These are phyloP conservation scores for Channa maculata DNA, from an alignment of 2,113 vertebrate genomes.

Conservation along the genomic window DNA sequence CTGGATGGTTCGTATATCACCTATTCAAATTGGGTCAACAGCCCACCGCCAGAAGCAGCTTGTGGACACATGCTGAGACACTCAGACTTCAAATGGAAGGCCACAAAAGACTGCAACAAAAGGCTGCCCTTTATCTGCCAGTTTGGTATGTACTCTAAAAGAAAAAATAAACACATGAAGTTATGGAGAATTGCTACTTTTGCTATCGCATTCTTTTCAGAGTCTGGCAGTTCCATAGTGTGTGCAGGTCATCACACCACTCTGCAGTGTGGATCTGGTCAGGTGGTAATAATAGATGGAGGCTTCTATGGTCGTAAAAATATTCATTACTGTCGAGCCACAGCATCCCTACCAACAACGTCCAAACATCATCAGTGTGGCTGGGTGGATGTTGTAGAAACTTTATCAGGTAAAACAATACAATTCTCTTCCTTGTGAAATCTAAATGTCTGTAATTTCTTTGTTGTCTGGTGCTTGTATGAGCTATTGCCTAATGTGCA, in stretches of 20 bases:
- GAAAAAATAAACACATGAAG: not conserved
- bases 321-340: slow-evolving; percentile 83
- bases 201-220: slow-evolving; percentile 68
- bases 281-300: slow-evolving; percentile 86
- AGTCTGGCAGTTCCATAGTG: slow-evolving; percentile 81
- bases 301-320: slow-evolving; percentile 87
- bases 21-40: slow-evolving; percentile 85
- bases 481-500: not conserved
- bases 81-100: slow-evolving; percentile 84
- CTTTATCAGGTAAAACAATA: slow-evolving; percentile 85
- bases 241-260: slow-evolving; percentile 82
- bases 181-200: not conserved
- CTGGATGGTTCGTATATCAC: slow-evolving; percentile 86
- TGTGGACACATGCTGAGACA: slow-evolving; percentile 85
- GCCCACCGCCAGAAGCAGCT: slow-evolving; percentile 50
- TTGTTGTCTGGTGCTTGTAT: no score
- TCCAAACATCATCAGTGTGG: slow-evolving; percentile 78
- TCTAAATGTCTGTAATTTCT: no score
- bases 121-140: slow-evolving; percentile 88
- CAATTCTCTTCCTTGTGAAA: not conserved
- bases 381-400: slow-evolving; percentile 82
- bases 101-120: slow-evolving; percentile 84
- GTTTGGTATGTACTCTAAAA: slow-evolving; percentile 83
- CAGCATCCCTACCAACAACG: slow-evolving; percentile 5
- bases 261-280: slow-evolving; percentile 86